A percentile compares a stretch with the other conserved stretches of the same genome.
Evolutionary conservation across 1,140 invertebrate genomes (phyloP).

Genomic region (Sycophaga agraensis): DNA sequence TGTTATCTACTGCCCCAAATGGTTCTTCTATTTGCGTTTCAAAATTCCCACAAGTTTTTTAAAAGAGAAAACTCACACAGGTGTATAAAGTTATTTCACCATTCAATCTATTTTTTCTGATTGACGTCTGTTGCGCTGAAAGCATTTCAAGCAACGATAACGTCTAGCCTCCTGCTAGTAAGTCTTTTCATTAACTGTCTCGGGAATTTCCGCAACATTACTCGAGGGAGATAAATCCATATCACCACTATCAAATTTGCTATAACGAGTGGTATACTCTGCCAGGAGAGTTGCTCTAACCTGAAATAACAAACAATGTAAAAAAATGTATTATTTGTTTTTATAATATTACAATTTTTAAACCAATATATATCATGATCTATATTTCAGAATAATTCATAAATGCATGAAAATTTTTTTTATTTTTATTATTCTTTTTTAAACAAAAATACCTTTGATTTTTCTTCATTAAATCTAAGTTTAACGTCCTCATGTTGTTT

Average conservation of each 20-base stretch:
- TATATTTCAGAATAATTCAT: no score
- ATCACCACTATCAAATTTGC: conserved; percentile 52
- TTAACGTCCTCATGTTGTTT: conserved; percentile 77
- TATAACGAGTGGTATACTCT: conserved; percentile 51
- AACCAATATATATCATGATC: no score
- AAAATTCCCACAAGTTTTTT: background rate
- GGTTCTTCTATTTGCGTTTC: background rate
- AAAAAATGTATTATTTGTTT: no score
- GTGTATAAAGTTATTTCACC: background rate
- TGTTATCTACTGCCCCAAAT: background rate
- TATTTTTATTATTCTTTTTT: no score
- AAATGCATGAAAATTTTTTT: no score
- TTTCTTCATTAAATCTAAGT: conserved; percentile 68
- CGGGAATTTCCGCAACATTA: conserved; percentile 41
- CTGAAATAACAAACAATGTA: conserved; percentile 33
- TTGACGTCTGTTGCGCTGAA: conserved; percentile 21
- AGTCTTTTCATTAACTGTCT: conserved; percentile 40
- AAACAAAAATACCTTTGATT: conserved; percentile 63
- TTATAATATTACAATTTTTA: no score
- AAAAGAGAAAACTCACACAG: background rate
- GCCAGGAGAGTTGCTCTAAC: conserved; percentile 42
- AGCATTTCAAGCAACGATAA: conserved; percentile 24
- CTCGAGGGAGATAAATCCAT: conserved; percentile 48
- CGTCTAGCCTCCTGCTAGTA: conserved; percentile 28
- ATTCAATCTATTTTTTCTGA: background rate